phyloP scores from a whole-genome alignment of 2,888 invertebrate species.

The Nemotelus pantherinus region DNA sequence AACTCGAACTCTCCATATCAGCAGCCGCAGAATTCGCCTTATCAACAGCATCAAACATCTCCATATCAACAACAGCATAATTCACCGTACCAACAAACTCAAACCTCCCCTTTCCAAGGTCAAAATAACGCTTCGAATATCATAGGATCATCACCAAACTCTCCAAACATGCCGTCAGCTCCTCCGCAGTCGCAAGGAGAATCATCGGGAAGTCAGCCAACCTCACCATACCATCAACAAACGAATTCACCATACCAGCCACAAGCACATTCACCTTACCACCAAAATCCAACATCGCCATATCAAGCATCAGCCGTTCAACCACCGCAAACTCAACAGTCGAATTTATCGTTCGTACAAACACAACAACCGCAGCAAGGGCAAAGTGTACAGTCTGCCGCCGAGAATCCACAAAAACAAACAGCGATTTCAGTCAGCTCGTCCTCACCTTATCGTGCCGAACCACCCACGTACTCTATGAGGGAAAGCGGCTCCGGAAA shows the following conservation, averaged over 20 bases:
- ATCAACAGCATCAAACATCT: conserved; percentile 63
- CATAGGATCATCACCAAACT: conserved; percentile 20
- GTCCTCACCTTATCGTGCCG: conserved; percentile 19
- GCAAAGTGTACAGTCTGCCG: conserved; percentile 48
- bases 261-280: conserved; percentile 54
- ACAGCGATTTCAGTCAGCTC: conserved; percentile 12
- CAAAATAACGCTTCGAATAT: conserved; percentile 55
- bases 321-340: conserved; percentile 47
- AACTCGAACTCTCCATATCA: conserved; percentile 68
- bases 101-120: conserved; percentile 53
- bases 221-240: conserved; percentile 66
- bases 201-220: conserved; percentile 60
- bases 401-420: conserved; percentile 57
- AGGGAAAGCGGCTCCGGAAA: conserved; percentile 37
- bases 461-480: conserved; percentile 42
- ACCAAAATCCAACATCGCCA: conserved; percentile 52
- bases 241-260: conserved; percentile 65
- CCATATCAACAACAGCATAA: conserved; percentile 62
- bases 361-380: conserved; percentile 52
- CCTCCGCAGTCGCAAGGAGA: conserved; percentile 56
- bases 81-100: conserved; percentile 61
- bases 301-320: conserved; percentile 54
- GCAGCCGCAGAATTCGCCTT: conserved; percentile 66
- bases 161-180: conserved; percentile 56
- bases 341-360: conserved; percentile 20